A percentile compares a stretch with the other conserved stretches of the same genome.
phyloP scores from a whole-genome alignment of 1,140 invertebrate species.

The Aphaenogaster floridana region DNA sequence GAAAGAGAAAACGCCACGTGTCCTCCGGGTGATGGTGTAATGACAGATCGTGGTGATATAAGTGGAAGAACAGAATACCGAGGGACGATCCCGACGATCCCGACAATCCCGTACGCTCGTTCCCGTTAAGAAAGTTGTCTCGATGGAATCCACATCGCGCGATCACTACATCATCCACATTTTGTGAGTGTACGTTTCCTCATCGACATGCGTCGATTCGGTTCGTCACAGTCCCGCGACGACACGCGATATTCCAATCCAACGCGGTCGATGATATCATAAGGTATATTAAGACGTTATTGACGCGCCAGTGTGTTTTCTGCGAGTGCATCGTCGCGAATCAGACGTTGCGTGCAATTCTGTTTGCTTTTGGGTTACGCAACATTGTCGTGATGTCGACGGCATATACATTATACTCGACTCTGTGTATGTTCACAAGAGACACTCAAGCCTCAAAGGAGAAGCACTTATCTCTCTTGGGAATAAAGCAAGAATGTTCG shows the following conservation, averaged over 20 bases:
- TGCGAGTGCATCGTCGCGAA: slow-evolving; percentile 38
- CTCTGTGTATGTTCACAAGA: slow-evolving; percentile 3
- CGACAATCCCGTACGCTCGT: neutral
- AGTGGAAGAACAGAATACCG: slow-evolving; percentile 10
- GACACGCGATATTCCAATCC: slow-evolving; percentile 40
- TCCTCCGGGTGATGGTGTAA: neutral
- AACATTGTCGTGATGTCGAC: slow-evolving; percentile 39
- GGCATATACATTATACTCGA: neutral
- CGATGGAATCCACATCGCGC: neutral
- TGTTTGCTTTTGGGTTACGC: slow-evolving; percentile 56
- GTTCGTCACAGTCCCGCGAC: slow-evolving; percentile 4
- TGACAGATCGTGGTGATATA: slow-evolving; percentile 33
- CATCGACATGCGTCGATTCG: slow-evolving; percentile 9
- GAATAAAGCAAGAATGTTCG: slow-evolving; percentile 42
- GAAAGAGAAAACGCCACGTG: slow-evolving; percentile 20
- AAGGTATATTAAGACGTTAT: slow-evolving; percentile 59
- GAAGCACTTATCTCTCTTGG: slow-evolving; percentile 27
- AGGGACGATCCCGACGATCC: slow-evolving; percentile 25
- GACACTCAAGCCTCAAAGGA: slow-evolving; percentile 35
- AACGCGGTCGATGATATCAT: slow-evolving; percentile 55
- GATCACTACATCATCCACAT: slow-evolving; percentile 22
- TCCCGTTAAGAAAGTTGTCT: slow-evolving; percentile 33
- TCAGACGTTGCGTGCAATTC: slow-evolving; percentile 45
- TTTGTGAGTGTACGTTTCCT: neutral
- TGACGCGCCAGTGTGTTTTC: slow-evolving; percentile 47